A percentile compares a stretch with the other conserved stretches of the same genome.
These are phyloP conservation scores for Epiperipatus broadwayi DNA, from an alignment of 2,888 invertebrate genomes.

Conservation along the genomic window DNA sequence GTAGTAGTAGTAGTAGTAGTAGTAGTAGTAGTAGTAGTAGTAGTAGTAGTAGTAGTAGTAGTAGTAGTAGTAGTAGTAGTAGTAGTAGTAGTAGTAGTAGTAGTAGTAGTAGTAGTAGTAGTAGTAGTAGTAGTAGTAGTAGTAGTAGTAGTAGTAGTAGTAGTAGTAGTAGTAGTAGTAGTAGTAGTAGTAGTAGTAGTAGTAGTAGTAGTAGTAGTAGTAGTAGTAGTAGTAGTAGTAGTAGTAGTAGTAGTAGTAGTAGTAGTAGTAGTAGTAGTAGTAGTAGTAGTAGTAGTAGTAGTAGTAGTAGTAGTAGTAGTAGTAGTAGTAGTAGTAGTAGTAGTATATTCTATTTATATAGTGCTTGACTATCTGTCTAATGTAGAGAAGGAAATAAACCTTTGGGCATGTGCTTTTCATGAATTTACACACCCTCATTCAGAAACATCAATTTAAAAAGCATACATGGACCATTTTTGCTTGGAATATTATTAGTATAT, in stretches of 20 bases:
- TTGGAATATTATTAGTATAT: too few relatives aligned
- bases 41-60: constrained; percentile 15
- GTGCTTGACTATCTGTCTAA: too few relatives aligned
- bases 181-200: constrained; percentile 15
- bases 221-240: constrained; percentile 15
- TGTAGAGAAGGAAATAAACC: too few relatives aligned
- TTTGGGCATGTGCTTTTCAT: too few relatives aligned
- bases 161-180: constrained; percentile 15
- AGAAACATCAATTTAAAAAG: too few relatives aligned
- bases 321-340: constrained; percentile 6
- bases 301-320: constrained; percentile 15
- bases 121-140: constrained; percentile 15
- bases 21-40: constrained; percentile 15
- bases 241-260: constrained; percentile 15
- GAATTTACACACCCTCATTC: too few relatives aligned
- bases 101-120: constrained; percentile 15
- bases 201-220: constrained; percentile 15
- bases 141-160: constrained; percentile 15
- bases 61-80: constrained; percentile 15
- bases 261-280: constrained; percentile 15
- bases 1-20: constrained; percentile 15
- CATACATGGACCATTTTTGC: too few relatives aligned
- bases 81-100: constrained; percentile 15
- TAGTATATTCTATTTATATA: neutral
- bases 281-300: constrained; percentile 15